These are phyloP conservation scores for Urocolius indicus DNA, from an alignment of 2,113 vertebrate genomes.

Conservation along the genomic window DNA sequence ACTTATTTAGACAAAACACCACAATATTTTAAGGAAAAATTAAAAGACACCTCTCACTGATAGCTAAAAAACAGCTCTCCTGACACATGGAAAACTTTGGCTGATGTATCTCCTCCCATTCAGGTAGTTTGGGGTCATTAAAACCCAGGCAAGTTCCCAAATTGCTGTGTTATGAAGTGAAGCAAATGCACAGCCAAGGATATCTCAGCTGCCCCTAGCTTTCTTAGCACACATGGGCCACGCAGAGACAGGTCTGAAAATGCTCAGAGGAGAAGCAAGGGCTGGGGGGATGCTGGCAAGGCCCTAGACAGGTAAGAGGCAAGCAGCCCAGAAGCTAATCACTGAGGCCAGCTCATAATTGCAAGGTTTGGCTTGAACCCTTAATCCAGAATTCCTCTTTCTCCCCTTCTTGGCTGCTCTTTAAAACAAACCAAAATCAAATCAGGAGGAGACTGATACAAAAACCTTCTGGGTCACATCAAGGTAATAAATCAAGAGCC, in stretches of 20 bases:
- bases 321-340: neutral
- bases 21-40: neutral
- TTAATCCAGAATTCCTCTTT: constrained; percentile 56
- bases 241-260: neutral
- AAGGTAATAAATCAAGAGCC: constrained; percentile 76
- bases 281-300: neutral
- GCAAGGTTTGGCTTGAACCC: neutral
- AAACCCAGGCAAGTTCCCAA: neutral
- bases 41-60: neutral
- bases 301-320: neutral
- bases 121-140: neutral
- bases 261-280: neutral
- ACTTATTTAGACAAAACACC: neutral
- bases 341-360: neutral
- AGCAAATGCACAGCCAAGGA: neutral
- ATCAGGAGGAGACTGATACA: constrained; percentile 61
- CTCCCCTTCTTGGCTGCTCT: neutral
- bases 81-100: neutral
- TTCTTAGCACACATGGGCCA: neutral
- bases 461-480: constrained; percentile 73
- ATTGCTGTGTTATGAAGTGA: neutral
- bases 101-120: neutral
- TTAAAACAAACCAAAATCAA: constrained; percentile 40
- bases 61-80: neutral
- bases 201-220: neutral